A percentile compares a stretch with the other conserved stretches of the same genome.
phyloP scores from a whole-genome alignment of 2,113 vertebrate species.

The Eurystomus gularis region DNA sequence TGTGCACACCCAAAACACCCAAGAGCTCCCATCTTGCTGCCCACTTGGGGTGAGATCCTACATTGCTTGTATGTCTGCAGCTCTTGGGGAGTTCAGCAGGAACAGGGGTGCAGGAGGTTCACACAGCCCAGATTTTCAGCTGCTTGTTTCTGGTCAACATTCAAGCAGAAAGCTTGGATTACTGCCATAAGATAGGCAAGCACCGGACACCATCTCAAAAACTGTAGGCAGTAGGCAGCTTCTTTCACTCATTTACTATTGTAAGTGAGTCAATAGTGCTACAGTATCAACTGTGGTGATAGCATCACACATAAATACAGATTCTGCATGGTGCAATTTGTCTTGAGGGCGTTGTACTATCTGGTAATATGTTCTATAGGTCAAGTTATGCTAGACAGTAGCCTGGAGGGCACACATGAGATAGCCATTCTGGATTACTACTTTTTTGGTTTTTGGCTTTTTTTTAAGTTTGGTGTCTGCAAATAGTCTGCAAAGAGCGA shows the following conservation, averaged over 20 bases:
- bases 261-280: background rate
- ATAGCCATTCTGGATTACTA: background rate
- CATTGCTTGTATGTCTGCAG: rapidly evolving
- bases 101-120: background rate
- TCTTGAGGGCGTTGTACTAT: background rate
- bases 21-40: background rate
- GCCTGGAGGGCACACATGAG: background rate
- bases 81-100: background rate
- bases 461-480: background rate
- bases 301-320: background rate
- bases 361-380: background rate
- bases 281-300: background rate
- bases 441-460: background rate
- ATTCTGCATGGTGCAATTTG: background rate
- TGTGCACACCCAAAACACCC: background rate
- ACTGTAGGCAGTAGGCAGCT: background rate
- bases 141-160: background rate
- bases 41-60: background rate
- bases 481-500: background rate
- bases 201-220: background rate
- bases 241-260: background rate
- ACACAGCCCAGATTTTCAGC: background rate
- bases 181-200: background rate
- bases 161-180: background rate
- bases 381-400: background rate